Evolutionary conservation across 1,140 invertebrate species (phyloP).

Genomic region (Venturia canescens): DNA sequence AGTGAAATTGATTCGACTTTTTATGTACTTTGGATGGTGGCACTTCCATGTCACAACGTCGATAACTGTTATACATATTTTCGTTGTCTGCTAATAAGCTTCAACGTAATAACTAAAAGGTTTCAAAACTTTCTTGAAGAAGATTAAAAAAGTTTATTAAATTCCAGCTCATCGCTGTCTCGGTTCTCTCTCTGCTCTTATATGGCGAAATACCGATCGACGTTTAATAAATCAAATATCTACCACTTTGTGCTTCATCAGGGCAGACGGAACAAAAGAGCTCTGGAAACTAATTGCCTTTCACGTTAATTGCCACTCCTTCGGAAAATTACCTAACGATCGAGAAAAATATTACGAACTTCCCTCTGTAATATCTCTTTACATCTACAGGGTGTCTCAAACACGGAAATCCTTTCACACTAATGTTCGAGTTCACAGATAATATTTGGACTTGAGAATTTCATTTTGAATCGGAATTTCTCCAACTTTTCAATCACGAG

Average conservation of each 20-base stretch:
- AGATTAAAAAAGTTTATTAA: conserved; percentile 42
- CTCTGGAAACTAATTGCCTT: conserved; percentile 38
- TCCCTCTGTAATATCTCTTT: too few relatives aligned
- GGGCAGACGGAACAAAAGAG: not conserved
- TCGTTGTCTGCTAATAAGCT: not conserved
- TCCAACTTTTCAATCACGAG: too few relatives aligned
- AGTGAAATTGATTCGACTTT: too few relatives aligned
- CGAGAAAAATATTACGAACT: conserved; percentile 6
- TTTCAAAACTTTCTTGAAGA: conserved; percentile 12
- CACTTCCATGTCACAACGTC: not conserved
- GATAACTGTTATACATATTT: not conserved
- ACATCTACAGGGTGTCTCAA: too few relatives aligned
- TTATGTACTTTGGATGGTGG: too few relatives aligned
- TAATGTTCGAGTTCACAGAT: too few relatives aligned
- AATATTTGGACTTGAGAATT: too few relatives aligned
- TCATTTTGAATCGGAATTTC: too few relatives aligned
- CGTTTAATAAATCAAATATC: conserved; percentile 47
- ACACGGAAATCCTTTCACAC: too few relatives aligned
- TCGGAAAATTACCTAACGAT: not conserved
- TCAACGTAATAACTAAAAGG: not conserved
- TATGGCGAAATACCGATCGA: conserved; percentile 1
- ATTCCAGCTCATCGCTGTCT: not conserved
- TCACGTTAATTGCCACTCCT: conserved; percentile 32
- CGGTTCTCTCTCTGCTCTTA: not conserved
- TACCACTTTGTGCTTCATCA: conserved; percentile 36